phyloP scores from a whole-genome alignment of 2,797 vertebrate genomes.

The Tragelaphus oryx region DNA sequence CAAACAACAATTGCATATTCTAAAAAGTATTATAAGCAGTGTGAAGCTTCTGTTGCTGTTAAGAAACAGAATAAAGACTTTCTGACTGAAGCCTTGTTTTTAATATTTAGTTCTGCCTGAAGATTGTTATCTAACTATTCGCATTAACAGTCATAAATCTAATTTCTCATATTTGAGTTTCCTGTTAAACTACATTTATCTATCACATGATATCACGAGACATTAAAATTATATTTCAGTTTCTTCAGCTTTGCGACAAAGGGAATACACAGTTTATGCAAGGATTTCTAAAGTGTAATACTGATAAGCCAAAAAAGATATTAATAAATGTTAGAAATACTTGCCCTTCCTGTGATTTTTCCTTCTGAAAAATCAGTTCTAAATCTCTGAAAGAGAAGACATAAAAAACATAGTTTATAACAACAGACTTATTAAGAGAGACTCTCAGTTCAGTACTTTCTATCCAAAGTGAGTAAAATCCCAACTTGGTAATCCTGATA shows the following conservation, averaged over 20 bases:
- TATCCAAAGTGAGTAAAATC: slow-evolving; percentile 1
- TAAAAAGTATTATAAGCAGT: neutral
- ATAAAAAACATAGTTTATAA: slow-evolving; percentile 11
- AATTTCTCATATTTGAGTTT: neutral
- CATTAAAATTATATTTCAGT: neutral
- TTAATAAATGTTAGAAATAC: slow-evolving; percentile 75
- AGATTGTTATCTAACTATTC: neutral
- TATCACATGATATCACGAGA: neutral
- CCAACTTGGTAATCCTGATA: neutral
- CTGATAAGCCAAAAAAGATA: slow-evolving; percentile 5
- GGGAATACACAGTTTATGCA: neutral
- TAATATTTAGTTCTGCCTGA: neutral
- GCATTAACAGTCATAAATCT: neutral
- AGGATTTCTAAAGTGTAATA: slow-evolving; percentile 37
- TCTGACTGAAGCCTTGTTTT: neutral
- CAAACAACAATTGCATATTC: neutral
- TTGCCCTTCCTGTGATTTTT: slow-evolving; percentile 98
- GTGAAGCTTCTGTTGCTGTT: neutral
- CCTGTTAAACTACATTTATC: slow-evolving; percentile 2
- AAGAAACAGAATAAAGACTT: neutral
- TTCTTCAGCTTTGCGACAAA: slow-evolving; percentile 19
- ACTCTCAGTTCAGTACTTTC: neutral
- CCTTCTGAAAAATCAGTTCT: slow-evolving; percentile 99
- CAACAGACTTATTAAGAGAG: neutral
- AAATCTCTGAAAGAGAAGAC: slow-evolving; percentile 89